Evolutionary conservation across 2,888 invertebrate species (phyloP).

Genomic region (Strigamia transsilvanica): DNA sequence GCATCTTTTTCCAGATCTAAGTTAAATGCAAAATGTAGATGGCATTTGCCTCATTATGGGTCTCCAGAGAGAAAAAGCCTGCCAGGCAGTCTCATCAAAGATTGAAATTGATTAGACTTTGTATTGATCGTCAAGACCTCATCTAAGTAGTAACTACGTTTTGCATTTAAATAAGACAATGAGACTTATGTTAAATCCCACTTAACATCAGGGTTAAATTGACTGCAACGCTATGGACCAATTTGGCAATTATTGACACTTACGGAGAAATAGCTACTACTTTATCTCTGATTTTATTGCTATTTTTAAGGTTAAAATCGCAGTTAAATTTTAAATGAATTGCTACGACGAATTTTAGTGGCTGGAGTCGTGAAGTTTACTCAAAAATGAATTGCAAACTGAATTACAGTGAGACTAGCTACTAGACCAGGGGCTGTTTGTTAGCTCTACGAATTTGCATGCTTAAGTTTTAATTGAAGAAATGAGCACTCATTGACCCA

Average conservation of each 20-base stretch:
- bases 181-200: conserved; percentile 20
- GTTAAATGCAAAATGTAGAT: conserved; percentile 20
- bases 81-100: conserved; percentile 20
- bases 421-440: neutral
- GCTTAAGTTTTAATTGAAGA: neutral
- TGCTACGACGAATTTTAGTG: neutral
- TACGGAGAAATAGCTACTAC: neutral
- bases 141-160: neutral
- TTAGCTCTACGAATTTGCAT: neutral
- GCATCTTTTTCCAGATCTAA: conserved; percentile 4
- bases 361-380: neutral
- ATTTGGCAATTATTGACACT: conserved; percentile 11
- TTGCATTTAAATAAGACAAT: conserved; percentile 20
- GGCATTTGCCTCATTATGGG: conserved; percentile 20
- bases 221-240: neutral
- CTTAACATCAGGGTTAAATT: conserved; percentile 20
- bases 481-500: neutral
- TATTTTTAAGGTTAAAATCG: no score
- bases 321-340: neutral
- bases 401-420: neutral
- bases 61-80: conserved; percentile 20
- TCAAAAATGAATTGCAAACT: neutral
- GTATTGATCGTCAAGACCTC: conserved; percentile 14
- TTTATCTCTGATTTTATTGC: neutral
- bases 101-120: conserved; percentile 20